These are phyloP conservation scores for Mythimna lalbum DNA, from an alignment of 2,888 invertebrate species.

Conservation along the genomic window DNA sequence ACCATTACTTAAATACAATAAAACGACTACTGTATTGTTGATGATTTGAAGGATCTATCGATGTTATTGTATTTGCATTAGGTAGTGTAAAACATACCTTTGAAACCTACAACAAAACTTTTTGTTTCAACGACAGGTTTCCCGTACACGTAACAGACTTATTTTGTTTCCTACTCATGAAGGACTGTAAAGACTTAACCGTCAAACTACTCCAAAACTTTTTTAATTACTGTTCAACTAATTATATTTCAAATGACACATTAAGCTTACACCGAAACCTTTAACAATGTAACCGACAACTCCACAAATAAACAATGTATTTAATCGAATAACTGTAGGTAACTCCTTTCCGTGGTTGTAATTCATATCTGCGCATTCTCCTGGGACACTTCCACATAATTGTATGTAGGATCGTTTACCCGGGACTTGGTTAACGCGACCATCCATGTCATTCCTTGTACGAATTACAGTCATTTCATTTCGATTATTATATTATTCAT, in stretches of 20 bases:
- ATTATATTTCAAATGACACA: neutral
- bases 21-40: no score
- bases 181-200: no score
- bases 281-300: neutral
- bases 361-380: constrained; percentile 30
- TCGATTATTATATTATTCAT: constrained; percentile 38
- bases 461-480: constrained; percentile 41
- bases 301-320: neutral
- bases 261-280: neutral
- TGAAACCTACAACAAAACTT: no score
- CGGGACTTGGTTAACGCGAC: constrained; percentile 16
- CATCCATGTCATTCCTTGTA: constrained; percentile 15
- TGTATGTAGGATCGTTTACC: constrained; percentile 34
- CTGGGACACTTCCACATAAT: constrained; percentile 19
- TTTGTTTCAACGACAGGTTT: no score
- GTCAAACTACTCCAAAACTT: no score
- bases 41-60: neutral
- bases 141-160: no score
- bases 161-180: no score
- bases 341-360: neutral
- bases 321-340: neutral
- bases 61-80: no score
- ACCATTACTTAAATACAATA: no score
- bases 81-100: no score
- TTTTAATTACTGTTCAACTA: neutral